Percentiles rank a stretch among this genome's conserved stretches.
Evolutionary conservation across 2,113 vertebrate genomes (phyloP).

Genomic region (Peromyscus leucopus): DNA sequence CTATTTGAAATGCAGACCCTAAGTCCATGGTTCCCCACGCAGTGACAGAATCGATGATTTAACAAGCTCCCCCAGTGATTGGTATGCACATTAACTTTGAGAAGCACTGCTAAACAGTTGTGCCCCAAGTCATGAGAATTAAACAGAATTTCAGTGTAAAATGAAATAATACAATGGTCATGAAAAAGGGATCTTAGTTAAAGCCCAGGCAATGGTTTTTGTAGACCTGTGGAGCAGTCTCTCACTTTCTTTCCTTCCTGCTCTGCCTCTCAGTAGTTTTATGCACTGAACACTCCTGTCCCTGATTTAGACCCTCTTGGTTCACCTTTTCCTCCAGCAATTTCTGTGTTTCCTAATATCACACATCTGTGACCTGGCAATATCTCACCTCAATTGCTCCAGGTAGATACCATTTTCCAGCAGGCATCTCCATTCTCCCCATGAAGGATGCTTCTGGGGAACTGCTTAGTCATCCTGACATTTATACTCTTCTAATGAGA

Average conservation of each 20-base stretch:
- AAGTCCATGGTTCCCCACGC: not conserved
- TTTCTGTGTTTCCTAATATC: not conserved
- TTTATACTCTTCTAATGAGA: not conserved
- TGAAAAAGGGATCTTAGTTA: slow-evolving; percentile 26
- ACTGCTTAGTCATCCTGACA: not conserved
- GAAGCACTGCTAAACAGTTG: slow-evolving; percentile 25
- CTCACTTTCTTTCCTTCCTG: not conserved
- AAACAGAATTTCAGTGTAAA: slow-evolving; percentile 44
- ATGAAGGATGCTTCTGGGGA: not conserved
- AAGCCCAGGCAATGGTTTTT: not conserved
- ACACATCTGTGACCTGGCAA: not conserved
- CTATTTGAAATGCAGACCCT: not conserved
- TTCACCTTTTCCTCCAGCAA: not conserved
- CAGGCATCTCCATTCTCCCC: not conserved
- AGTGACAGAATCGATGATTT: slow-evolving; percentile 17
- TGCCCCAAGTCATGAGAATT: slow-evolving; percentile 49
- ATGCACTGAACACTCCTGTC: not conserved
- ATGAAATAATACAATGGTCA: slow-evolving; percentile 52
- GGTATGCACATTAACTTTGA: slow-evolving; percentile 4
- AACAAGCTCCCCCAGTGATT: not conserved
- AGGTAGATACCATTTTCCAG: not conserved
- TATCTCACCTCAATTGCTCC: not conserved
- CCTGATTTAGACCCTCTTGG: not conserved
- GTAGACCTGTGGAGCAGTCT: not conserved
- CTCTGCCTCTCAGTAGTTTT: not conserved